Evolutionary conservation across 2,888 invertebrate species (phyloP).

Genomic region (Acronicta alni): DNA sequence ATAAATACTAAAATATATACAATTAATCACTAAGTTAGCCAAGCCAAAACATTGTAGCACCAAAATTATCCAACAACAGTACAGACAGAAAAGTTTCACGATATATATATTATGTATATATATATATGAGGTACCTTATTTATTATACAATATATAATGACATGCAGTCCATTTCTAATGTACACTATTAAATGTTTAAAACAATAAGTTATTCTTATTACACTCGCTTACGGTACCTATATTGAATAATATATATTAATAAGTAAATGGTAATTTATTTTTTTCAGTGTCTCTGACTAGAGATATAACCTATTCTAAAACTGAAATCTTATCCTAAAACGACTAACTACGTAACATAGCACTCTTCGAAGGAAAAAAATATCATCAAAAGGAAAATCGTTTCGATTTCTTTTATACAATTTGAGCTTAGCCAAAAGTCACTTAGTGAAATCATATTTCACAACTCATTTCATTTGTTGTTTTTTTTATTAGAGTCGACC

Average conservation of each 20-base stretch:
- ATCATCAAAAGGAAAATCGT: conserved; percentile 67
- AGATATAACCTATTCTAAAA: conserved; percentile 85
- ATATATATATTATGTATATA: conserved; percentile 34
- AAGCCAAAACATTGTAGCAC: conserved; percentile 88
- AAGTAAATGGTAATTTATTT: conserved; percentile 86
- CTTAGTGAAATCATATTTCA: conserved; percentile 86
- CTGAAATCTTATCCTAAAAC: conserved; percentile 76
- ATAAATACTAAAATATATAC: conserved; percentile 83
- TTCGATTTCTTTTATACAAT: conserved; percentile 70
- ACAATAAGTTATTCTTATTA: conserved; percentile 84
- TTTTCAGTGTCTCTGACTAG: conserved; percentile 88
- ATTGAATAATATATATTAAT: conserved; percentile 82
- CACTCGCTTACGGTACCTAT: conserved; percentile 81
- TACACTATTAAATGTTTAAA: conserved; percentile 72
- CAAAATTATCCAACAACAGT: conserved; percentile 81
- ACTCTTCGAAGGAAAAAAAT: conserved; percentile 81
- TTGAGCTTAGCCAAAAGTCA: conserved; percentile 87
- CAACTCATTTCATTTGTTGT: conserved; percentile 52
- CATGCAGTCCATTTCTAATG: conserved; percentile 78
- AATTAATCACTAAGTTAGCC: conserved; percentile 86
- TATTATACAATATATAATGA: conserved; percentile 67
- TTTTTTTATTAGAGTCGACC: conserved; percentile 30
- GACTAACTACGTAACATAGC: conserved; percentile 84
- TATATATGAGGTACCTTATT: conserved; percentile 59
- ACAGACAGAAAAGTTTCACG: conserved; percentile 87